Base-by-base conservation (phyloP, 2,797 vertebrate genomes). In the Hydrolagus colliei region DNA sequence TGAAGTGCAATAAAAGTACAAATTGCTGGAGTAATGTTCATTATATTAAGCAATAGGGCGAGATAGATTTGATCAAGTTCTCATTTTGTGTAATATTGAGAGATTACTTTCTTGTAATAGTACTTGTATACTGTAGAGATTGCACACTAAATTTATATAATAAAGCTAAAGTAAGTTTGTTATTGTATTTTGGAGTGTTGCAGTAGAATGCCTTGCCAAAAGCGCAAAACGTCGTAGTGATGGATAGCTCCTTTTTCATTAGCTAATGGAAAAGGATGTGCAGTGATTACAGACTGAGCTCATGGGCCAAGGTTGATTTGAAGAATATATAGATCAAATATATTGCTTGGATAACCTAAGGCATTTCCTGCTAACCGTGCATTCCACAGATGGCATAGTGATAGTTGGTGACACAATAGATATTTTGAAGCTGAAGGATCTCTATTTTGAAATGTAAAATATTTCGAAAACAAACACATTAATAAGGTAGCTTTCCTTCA, bases 191-290 rank as follows among this genome's bases (percentile, higher is more conserved):
- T 80, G 32, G 22, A 14, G 11, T 80, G 16, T 68, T 9, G 11
- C 18, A 71, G 32, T 9, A 84, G 22, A 71, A 41, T 65, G 65
- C 32, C 27, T 52, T n/a, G 79, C 79, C 65, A 41, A 71, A 35
- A 35, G 13, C n/a, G n/a, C 27, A 82, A 12, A 84, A 84, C 41
- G 52, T 71, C 71, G 63, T 11, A 35, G 63, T 41, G 63, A 82
- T 82, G 27, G 16, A 68, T 68, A 65, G 2, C 16, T 52, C 41
- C 41, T 20, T 35, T 82, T 82, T 67, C 78, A 82, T 82, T 67
- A 82, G 62, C 62, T 68, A 82, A 61, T 84, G 79, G n/a, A 77
- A 74, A 9, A 61, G 41, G 52, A 84, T 71, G 79, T 32, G 67
- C 22, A 67, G 10, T 84, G 32, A 84, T 71, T 71, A 20, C 65